Conservation (phyloP, 2,888 invertebrate species). For the Neoaliturus tenellus region DNA sequence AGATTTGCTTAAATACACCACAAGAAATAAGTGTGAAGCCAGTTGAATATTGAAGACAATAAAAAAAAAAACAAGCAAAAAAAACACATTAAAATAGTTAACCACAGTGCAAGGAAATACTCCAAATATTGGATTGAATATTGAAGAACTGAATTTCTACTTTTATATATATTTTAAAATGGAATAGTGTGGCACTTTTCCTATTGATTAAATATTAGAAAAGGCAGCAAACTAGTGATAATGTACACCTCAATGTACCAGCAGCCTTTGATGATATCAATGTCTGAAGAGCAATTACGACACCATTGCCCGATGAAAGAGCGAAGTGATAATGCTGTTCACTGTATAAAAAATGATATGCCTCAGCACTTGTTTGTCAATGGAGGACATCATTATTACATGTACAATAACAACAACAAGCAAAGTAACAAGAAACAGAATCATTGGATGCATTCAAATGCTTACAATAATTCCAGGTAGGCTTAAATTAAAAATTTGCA, state of each 20-base stretch:
- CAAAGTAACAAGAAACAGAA: slow-evolving; percentile 8
- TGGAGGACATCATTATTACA: neutral
- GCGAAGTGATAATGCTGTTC: slow-evolving; percentile 7
- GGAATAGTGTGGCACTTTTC: neutral
- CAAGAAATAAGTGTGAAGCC: neutral
- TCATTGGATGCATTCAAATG: slow-evolving; percentile 1
- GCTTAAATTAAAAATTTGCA: neutral
- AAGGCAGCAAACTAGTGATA: neutral
- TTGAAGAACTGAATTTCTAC: neutral
- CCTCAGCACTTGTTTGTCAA: neutral
- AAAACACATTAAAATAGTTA: too few species aligned
- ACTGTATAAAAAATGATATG: neutral
- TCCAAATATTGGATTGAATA: neutral
- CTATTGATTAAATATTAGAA: neutral
- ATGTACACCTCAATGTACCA: slow-evolving; percentile 39
- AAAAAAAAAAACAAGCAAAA: neutral
- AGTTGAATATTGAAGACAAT: neutral
- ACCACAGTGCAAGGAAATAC: neutral
- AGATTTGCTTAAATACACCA: neutral
- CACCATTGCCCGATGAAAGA: slow-evolving; percentile 40
- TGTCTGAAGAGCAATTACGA: slow-evolving; percentile 17
- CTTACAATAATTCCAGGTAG: slow-evolving; percentile 22
- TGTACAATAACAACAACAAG: neutral
- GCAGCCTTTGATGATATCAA: slow-evolving; percentile 19
- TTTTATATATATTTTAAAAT: neutral